phyloP scores from a whole-genome alignment of 2,888 invertebrate genomes.

The Strigamia maritima region DNA sequence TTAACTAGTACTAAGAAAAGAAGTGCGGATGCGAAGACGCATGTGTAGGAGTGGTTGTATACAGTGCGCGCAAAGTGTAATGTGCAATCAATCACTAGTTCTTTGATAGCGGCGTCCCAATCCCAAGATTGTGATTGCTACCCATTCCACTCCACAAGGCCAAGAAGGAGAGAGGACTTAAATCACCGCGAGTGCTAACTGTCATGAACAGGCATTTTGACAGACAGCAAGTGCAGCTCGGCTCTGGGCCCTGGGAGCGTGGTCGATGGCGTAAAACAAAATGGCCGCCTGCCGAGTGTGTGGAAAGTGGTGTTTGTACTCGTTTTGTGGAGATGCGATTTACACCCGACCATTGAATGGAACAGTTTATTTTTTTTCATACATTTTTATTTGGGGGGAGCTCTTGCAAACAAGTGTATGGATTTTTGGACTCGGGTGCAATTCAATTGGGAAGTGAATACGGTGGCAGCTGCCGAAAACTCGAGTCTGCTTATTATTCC shows the following conservation, averaged over 20 bases:
- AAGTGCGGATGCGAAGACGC: neutral
- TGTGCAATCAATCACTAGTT: conserved; percentile 34
- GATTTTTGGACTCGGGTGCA: neutral
- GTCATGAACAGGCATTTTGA: conserved; percentile 24
- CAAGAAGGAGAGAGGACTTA: conserved; percentile 18
- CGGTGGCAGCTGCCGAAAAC: conserved; percentile 32
- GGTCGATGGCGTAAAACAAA: neutral
- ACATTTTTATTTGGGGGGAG: neutral
- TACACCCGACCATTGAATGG: neutral
- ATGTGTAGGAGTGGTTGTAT: neutral
- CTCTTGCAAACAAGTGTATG: conserved; percentile 9
- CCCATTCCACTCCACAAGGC: conserved; percentile 22
- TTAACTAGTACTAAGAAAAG: neutral
- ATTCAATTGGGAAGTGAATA: conserved; percentile 1
- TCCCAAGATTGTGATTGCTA: conserved; percentile 13
- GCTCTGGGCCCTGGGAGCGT: too few species aligned
- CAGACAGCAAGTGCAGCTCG: neutral
- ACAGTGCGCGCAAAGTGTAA: neutral
- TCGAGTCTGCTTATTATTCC: conserved; percentile 31
- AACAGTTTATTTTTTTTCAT: neutral
- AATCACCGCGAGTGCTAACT: conserved; percentile 2
- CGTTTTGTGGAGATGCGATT: neutral
- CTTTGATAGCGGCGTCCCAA: conserved; percentile 10
- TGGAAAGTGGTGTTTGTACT: neutral
- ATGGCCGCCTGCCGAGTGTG: neutral